Evolutionary conservation across 2,888 invertebrate genomes (phyloP), one percentile per base, ranked within the genome.

Genomic region (Subacronicta megacephala): DNA sequence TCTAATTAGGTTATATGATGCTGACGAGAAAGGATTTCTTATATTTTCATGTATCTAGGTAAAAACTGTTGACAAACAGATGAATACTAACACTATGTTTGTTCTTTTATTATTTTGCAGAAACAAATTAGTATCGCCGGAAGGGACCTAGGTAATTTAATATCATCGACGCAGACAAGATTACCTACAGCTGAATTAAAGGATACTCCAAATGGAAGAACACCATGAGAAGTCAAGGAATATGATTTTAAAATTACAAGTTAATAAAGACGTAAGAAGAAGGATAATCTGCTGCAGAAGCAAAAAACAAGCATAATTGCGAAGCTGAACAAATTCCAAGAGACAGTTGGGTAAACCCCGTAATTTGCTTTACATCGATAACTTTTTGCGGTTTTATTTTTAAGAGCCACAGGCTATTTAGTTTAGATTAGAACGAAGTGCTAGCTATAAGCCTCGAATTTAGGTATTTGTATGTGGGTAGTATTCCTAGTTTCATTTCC

Each of bases 301-400:
- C 62, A 66, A 67, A 68, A 68, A 72, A 61, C 44, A 33, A 50
- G 9, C 44, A 55, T 71, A 72, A 68, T 66, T 67, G 52, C 55
- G 18, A 72, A 46, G 55, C 41, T 56, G 55, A 60, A 56, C 67
- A 50, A 66, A 68, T 53, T 62, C 47, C 38, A 55, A 53, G 71
- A 67, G 60, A 71, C 72, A 67, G 72, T 54, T 59, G 72, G 66
- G 66, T 66, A 40, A 66, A 66, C 61, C 66, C 72, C 61, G 4
- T 71, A 50, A 50, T 71, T 31, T 31, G 31, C n/a, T 31, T 31
- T 6, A 58, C 58, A 59, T 50, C 58, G 26, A 54, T 31, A 31
- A n/a, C 37, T 61, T 61, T 53, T 67, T 72, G 68, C 56, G 56
- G 69, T 56, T 68, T 45, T 29, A 31, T 49, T 36, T 49, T 38